These are phyloP conservation scores for Eufriesea mexicana DNA, from an alignment of 1,140 invertebrate species.

Conservation along the genomic window DNA sequence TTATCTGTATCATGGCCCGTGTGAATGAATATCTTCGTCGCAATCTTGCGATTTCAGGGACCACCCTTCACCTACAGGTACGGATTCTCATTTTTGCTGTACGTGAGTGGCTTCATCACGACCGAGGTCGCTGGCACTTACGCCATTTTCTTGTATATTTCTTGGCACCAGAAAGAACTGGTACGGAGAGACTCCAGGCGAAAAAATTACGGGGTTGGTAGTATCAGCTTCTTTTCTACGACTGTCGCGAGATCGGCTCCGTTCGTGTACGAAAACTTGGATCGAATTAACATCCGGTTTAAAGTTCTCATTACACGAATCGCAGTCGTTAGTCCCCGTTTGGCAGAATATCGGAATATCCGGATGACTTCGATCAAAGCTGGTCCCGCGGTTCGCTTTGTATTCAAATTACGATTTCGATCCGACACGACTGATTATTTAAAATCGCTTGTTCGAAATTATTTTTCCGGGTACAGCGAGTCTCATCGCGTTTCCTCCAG, in stretches of 20 bases:
- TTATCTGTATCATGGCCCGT: slow-evolving; percentile 19
- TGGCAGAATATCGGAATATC: slow-evolving; percentile 5
- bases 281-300: slow-evolving; percentile 29
- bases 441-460: no score
- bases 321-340: not conserved
- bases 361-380: not conserved
- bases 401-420: not conserved
- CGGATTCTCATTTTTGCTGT: slow-evolving; percentile 93
- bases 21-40: slow-evolving; percentile 47
- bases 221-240: slow-evolving; percentile 51
- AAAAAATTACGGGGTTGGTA: slow-evolving; percentile 78
- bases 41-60: slow-evolving; percentile 83
- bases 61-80: slow-evolving; percentile 93
- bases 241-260: not conserved
- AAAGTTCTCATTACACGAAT: not conserved
- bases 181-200: slow-evolving; percentile 77
- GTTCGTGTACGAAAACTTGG: not conserved
- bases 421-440: no score
- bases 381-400: not conserved
- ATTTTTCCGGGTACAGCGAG: no score
- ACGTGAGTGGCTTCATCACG: slow-evolving; percentile 91
- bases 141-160: slow-evolving; percentile 93
- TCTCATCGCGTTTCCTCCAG: no score
- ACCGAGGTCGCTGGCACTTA: slow-evolving; percentile 92
- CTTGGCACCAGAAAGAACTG: slow-evolving; percentile 86